These are phyloP conservation scores for Gymnobelideus leadbeateri DNA, from an alignment of 2,113 vertebrate genomes.

Conservation along the genomic window DNA sequence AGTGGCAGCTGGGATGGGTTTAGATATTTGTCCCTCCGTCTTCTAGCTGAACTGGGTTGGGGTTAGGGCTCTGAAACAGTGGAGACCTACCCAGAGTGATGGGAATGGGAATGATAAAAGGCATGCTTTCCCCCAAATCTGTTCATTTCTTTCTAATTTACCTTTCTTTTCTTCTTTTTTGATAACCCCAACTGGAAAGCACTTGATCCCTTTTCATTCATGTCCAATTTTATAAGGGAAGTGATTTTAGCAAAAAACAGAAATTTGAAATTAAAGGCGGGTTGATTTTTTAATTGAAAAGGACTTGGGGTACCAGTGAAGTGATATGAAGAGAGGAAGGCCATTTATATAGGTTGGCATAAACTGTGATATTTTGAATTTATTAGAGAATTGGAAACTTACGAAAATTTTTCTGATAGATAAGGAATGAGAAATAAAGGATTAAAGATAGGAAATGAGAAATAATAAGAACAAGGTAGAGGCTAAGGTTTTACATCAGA, in stretches of 20 bases:
- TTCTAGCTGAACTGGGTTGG: neutral
- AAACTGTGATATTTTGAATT: neutral
- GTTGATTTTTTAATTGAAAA: slow-evolving; percentile 1
- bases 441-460: slow-evolving; percentile 19
- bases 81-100: neutral
- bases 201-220: neutral
- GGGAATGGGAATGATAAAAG: neutral
- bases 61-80: neutral
- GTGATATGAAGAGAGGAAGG: neutral
- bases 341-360: neutral
- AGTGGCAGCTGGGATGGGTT: neutral
- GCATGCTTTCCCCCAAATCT: neutral
- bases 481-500: neutral
- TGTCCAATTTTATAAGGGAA: neutral
- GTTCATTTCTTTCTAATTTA: neutral
- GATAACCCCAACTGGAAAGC: neutral
- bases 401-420: slow-evolving; percentile 12
- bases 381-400: neutral
- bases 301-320: neutral
- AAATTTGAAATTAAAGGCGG: slow-evolving; percentile 3
- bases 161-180: neutral
- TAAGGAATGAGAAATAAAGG: slow-evolving; percentile 23
- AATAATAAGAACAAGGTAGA: slow-evolving; percentile 6
- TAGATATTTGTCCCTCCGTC: neutral
- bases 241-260: neutral